Base-by-base conservation (phyloP, 2,888 invertebrate species). In the Blastobasis adustella region DNA sequence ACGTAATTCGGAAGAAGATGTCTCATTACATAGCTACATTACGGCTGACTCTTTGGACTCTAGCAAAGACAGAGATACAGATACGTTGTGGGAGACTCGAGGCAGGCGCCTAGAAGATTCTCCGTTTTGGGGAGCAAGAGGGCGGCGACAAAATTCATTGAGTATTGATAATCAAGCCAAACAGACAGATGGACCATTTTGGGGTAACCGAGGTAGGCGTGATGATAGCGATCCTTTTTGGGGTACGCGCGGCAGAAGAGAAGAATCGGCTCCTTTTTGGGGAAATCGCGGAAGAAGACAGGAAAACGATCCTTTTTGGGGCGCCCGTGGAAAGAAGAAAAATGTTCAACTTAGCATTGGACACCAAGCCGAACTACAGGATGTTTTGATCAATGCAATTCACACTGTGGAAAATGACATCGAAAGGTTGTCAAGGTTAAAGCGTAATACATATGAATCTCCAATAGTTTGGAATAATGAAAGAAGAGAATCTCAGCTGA, bases 51-150 rank as follows among this genome's bases (percentile, higher is more conserved):
- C 23, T 23, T 23, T 23, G 23, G 23, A 23, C 65, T 45, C 60
- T 73, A 49, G 74, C 70, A 4, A 65, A 67, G 52, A 59, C 67
- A 49, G 58, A 69, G 43, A 62, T 6, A 53, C 61, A 2, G 67
- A 67, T 6, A 84, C 86, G 4, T 88, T 88, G 62, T 89, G 88
- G 88, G 88, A 84, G 10, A 85, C 78, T 47, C 67, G 85, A 45
- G 89, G 88, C 9, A 63, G 67, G 54, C 62, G 68, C 50, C 58
- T 66, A 50, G 60, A 64, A 37, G 55, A 52, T 37, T 46, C 52
- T 5, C 61, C 62, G 0, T 62, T 65, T 56, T 62, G 58, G 63
- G 59, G 63, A 2, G 54, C 53, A n/a, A 40, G 60, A 54, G 57
- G 61, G 54, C 41, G 60, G 54, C n/a, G 63, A 43, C 47, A 10